Evolutionary conservation across 1,140 invertebrate species (phyloP).

Genomic region (Galleria mellonella): DNA sequence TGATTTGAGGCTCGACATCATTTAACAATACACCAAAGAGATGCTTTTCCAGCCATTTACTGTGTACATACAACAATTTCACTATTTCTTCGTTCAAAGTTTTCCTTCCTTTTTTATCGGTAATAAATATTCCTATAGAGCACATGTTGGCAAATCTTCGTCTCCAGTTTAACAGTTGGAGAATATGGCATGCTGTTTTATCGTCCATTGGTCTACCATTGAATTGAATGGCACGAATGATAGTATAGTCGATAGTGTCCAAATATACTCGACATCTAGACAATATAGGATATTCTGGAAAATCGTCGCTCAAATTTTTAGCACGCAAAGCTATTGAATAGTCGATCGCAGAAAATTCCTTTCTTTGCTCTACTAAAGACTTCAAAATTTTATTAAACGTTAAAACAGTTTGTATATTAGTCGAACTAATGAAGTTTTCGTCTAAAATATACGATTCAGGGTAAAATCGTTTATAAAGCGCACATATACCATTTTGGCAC

Average conservation of each 20-base stretch:
- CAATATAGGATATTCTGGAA: conserved; percentile 70
- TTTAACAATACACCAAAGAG: conserved; percentile 48
- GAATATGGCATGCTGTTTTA: conserved; percentile 25
- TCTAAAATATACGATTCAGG: conserved; percentile 32
- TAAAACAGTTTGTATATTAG: conserved; percentile 34
- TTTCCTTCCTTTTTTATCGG: conserved; percentile 38
- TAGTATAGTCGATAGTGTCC: conserved; percentile 43
- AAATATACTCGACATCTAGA: conserved; percentile 60
- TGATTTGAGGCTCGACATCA: conserved; percentile 13
- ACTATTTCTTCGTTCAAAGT: conserved; percentile 58
- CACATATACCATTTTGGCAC: conserved; percentile 1
- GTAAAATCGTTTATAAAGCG: conserved; percentile 28
- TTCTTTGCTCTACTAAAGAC: conserved; percentile 1
- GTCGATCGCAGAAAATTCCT: conserved; percentile 40
- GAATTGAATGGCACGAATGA: conserved; percentile 41
- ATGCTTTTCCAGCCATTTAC: conserved; percentile 75
- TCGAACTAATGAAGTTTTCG: conserved; percentile 9
- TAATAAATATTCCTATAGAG: conserved; percentile 38
- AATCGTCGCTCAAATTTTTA: conserved; percentile 56
- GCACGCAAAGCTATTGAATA: conserved; percentile 52
- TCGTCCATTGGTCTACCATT: conserved; percentile 25
- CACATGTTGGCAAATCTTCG: conserved; percentile 61
- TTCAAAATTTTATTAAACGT: conserved; percentile 45
- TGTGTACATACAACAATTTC: conserved; percentile 67
- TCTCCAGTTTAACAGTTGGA: conserved; percentile 65